phyloP scores from a whole-genome alignment of 2,797 vertebrate species.

The Scleropages formosus region DNA sequence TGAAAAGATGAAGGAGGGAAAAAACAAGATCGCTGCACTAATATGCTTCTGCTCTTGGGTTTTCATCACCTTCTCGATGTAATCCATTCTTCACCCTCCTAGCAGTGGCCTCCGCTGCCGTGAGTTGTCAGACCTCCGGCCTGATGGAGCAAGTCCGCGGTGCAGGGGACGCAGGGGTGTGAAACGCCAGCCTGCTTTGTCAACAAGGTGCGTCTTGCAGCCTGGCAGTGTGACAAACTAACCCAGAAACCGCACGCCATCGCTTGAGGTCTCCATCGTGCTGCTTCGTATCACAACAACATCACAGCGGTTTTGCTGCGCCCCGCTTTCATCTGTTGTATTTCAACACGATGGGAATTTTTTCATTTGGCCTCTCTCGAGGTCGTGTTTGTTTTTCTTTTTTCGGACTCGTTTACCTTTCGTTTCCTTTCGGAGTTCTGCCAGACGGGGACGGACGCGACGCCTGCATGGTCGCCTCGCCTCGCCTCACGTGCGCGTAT shows the following conservation, averaged over 20 bases:
- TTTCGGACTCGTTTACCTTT: not conserved
- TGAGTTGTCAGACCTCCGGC: not conserved
- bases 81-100: too few relatives aligned
- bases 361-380: not conserved
- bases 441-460: not conserved
- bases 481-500: not conserved
- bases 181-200: not conserved
- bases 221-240: not conserved
- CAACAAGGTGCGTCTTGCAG: not conserved
- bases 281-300: constrained; percentile 59
- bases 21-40: not conserved
- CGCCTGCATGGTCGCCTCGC: too few relatives aligned
- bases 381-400: not conserved
- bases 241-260: constrained; percentile 46
- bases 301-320: constrained; percentile 56
- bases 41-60: not conserved
- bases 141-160: not conserved
- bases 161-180: not conserved
- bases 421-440: not conserved
- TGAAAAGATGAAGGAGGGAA: constrained; percentile 26
- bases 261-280: constrained; percentile 50
- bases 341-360: constrained; percentile 43
- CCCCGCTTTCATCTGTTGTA: constrained; percentile 41
- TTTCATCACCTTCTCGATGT: not conserved
- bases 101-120: not conserved